Base-by-base conservation (phyloP, 2,113 vertebrate genomes). In the Gambusia affinis region DNA sequence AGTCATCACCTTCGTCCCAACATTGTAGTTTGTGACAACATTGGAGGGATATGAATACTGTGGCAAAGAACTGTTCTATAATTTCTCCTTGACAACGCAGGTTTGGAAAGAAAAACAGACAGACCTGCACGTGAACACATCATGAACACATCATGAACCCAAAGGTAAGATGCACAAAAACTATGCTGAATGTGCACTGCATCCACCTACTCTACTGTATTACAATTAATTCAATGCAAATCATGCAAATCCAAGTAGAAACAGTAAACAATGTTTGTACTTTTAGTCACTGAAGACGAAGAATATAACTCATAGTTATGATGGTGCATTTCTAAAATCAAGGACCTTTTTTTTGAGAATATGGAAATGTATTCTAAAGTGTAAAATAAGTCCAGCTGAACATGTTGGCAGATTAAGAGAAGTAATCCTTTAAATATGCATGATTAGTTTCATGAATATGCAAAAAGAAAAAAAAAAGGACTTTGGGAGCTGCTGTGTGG, bases 361-460 rank as follows among this genome's bases (percentile, higher is more conserved):
- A 65, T 35, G 64, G 28, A 80, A 63, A 74, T 35, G 61, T 30
- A 79, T 72, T 74, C 79, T 75, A 76, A 76, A 81, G 75, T 64
- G 61, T 73, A 47, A 62, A 79, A 81, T 62, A 57, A 57, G 29
- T 85, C 78, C 81, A 90, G 81, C 80, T 82, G 80, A 79, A 79
- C 80, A 81, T 73, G 77, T 83, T 69, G 67, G 73, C 77, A 88
- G 81, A 88, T 88, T 91, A 89, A 87, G 75, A 78, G 83, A 86
- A 89, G 89, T 89, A 91, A 84, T 80, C 62, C 42, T 37, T 68
- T 66, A 75, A 87, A 84, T 85, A 86, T 72, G 84, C 81, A 78
- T 84, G 85, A 85, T 85, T 85, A 65, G 28, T 71, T 67, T 62
- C 66, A 87, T 87, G 61, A 88, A 89, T 90, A 81, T 86, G 78